Conservation (phyloP, 2,113 vertebrate species). For the Nyctibius bracteatus region DNA sequence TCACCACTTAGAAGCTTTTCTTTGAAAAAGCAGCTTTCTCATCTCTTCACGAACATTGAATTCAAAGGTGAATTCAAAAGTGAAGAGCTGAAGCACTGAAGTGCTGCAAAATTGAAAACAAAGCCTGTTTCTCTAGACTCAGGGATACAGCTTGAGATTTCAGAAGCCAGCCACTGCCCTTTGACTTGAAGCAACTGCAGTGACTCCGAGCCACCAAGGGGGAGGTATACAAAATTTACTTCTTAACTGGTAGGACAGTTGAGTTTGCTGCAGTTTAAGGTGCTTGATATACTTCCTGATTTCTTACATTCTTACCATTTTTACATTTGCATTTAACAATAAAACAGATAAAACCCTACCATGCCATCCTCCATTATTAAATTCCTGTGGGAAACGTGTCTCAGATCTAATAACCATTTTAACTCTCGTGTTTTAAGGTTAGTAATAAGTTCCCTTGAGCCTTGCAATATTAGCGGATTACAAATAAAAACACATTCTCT, state of each 20-base stretch:
- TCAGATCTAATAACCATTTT: background rate
- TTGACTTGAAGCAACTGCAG: background rate
- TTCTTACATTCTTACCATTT: slow-evolving; percentile 50
- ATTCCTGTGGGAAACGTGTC: background rate
- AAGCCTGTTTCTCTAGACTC: background rate
- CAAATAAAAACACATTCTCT: slow-evolving; percentile 55
- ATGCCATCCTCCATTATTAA: slow-evolving; percentile 34
- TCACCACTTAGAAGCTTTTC: background rate
- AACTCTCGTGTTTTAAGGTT: slow-evolving; percentile 3
- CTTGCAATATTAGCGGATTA: slow-evolving; percentile 37
- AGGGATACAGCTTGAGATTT: background rate
- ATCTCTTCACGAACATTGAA: background rate
- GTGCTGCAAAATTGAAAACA: background rate
- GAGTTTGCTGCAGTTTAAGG: background rate
- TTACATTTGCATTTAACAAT: slow-evolving; percentile 21
- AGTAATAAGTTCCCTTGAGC: slow-evolving; percentile 36
- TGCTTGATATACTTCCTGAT: background rate
- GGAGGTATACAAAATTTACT: background rate
- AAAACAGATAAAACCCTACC: background rate
- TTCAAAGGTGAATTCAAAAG: background rate
- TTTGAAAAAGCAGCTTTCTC: background rate
- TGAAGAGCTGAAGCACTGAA: background rate
- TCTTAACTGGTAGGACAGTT: background rate
- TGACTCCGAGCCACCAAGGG: background rate
- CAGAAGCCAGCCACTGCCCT: background rate